These are phyloP conservation scores for Lagodon rhomboides DNA, from an alignment of 2,797 vertebrate genomes.

Conservation along the genomic window DNA sequence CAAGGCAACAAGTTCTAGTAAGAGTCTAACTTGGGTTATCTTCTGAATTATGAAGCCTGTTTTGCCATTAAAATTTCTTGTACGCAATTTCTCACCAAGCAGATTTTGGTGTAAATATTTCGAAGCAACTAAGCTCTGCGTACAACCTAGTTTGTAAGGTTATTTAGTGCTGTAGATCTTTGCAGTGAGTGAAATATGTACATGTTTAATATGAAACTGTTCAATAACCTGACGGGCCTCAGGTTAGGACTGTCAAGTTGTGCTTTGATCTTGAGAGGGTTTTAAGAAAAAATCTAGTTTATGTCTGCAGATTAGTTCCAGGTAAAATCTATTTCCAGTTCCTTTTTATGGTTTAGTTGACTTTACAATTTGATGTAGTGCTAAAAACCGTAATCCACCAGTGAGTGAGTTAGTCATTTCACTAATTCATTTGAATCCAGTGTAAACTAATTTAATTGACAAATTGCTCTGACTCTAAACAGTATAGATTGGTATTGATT, in stretches of 20 bases:
- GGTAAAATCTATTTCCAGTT: neutral
- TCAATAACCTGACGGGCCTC: neutral
- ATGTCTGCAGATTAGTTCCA: neutral
- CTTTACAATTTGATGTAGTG: neutral
- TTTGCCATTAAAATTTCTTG: conserved; percentile 1
- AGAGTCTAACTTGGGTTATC: neutral
- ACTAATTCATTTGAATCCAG: neutral
- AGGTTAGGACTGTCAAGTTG: neutral
- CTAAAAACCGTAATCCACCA: neutral
- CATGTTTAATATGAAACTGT: neutral
- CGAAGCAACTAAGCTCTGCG: neutral
- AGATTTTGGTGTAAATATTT: conserved; percentile 11
- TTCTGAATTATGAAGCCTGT: neutral
- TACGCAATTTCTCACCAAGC: neutral
- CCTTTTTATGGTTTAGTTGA: neutral
- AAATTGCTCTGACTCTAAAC: too few relatives aligned
- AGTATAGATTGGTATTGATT: too few relatives aligned
- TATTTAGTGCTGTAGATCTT: too few relatives aligned
- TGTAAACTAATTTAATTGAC: neutral
- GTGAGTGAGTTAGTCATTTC: neutral
- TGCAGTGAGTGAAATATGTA: neutral
- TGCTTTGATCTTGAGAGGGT: neutral
- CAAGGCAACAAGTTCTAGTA: neutral
- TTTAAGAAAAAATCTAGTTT: neutral
- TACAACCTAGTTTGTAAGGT: neutral